A percentile compares a stretch with the other conserved stretches of the same genome.
These are phyloP conservation scores for Hydrolagus colliei DNA, from an alignment of 2,797 vertebrate species.

Conservation along the genomic window DNA sequence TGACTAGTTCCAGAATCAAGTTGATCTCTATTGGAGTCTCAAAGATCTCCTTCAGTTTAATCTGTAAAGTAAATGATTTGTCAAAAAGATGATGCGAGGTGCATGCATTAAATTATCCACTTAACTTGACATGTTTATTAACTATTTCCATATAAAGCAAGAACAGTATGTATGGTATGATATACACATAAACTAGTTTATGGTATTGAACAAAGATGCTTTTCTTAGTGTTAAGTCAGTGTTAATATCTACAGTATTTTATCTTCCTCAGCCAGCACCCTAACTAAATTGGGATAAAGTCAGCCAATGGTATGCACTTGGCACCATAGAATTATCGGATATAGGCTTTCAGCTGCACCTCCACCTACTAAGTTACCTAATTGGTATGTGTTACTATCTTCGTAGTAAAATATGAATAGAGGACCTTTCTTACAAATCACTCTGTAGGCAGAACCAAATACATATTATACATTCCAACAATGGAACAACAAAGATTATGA, in stretches of 20 bases:
- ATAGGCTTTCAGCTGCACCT: background rate
- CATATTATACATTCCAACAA: background rate
- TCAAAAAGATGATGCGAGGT: background rate
- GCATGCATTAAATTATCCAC: background rate
- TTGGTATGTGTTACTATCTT: too few relatives aligned
- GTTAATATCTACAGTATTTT: background rate
- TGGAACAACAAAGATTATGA: background rate
- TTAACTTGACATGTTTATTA: background rate
- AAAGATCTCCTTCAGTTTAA: constrained; percentile 83
- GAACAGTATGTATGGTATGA: background rate
- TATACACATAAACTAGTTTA: background rate
- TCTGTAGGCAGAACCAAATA: background rate
- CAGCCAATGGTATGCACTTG: background rate
- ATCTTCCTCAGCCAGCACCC: background rate
- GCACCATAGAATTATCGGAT: background rate
- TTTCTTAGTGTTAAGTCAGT: too few relatives aligned
- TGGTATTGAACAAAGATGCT: too few relatives aligned
- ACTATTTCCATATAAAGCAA: background rate
- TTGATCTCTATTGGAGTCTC: constrained; percentile 77
- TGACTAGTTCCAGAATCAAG: constrained; percentile 74
- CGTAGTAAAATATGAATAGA: too few relatives aligned
- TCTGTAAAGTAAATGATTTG: constrained; percentile 51
- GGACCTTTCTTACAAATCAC: background rate
- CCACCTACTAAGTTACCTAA: background rate
- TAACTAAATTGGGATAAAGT: background rate